Base-by-base conservation (phyloP, 2,888 invertebrate genomes). In the Pachydiplax longipennis region DNA sequence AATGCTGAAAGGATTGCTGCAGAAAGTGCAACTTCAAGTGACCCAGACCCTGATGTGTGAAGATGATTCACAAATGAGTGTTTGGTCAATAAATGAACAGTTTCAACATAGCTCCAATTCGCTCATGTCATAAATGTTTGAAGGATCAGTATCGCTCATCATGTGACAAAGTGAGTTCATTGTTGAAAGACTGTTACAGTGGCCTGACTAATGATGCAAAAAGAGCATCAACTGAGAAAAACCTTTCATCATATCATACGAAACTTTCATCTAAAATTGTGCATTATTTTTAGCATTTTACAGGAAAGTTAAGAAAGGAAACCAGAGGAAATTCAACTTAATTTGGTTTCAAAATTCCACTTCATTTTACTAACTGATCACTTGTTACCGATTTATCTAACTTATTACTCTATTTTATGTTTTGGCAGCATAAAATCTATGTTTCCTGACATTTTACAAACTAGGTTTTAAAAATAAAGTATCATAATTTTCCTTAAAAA, bases 1-100 rank as follows among this genome's bases (percentile, higher is more conserved):
- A 22, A 37, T 65, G 25, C 87, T 35, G 61, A 37, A 0, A 37
- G 61, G 35, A 61, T 37, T 37, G 37, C 18, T 12, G 61, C 22
- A 31, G 40, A 61, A 35, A 37, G 35, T 87, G 87, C 87, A 12
- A 37, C 87, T n/a, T 87, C 87, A 22, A 61, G 37, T 22, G 87
- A 87, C 58, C 53, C 31, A 37, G 87, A 87, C 58, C 87, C 87
- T 15, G 87, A 87, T 35, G 87, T 87, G 87, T 61, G 87, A 37
- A 31, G 35, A 22, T 61, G n/a, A 37, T 61, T 37, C 37, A 37
- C 37, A 35, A n/a, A 65, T 12, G 1, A 22, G 12, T 87, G 37
- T 22, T 13, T 18, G 10, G 40, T n/a, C 61, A 37, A 61, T 10
- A 31, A 58, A 35, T 83, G 6, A 44, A 83, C 22, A n/a, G 18